Conservation (phyloP, 1,140 invertebrate species). For the Drosophila bocqueti region DNA sequence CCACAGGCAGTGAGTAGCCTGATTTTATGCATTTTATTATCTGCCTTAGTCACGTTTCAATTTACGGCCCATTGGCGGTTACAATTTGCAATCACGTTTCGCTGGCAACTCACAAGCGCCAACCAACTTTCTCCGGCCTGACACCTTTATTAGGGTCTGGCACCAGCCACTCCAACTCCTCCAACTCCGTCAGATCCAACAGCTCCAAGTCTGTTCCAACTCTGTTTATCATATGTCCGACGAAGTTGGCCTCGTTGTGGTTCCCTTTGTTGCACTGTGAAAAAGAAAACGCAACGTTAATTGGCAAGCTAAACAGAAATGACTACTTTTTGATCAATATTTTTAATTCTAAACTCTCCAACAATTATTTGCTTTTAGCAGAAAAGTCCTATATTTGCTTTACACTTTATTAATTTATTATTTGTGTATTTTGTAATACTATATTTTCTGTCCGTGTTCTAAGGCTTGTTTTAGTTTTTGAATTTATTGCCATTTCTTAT, state of each 20-base stretch:
- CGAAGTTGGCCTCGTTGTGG: slow-evolving; percentile 56
- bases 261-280: slow-evolving; percentile 25
- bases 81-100: slow-evolving; percentile 85
- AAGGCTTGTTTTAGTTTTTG: slow-evolving; percentile 78
- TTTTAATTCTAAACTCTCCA: too few species aligned
- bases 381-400: too few species aligned
- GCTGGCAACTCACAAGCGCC: slow-evolving; percentile 30
- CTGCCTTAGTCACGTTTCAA: slow-evolving; percentile 84
- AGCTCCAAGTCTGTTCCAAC: slow-evolving; percentile 48
- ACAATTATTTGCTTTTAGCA: background rate
- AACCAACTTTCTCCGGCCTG: slow-evolving; percentile 68
- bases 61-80: slow-evolving; percentile 85
- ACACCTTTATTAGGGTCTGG: slow-evolving; percentile 77
- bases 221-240: slow-evolving; percentile 76
- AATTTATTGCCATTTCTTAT: slow-evolving; percentile 82
- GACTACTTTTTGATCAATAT: background rate
- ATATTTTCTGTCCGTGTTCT: slow-evolving; percentile 10
- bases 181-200: slow-evolving; percentile 18
- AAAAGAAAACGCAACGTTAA: background rate
- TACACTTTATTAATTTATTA: too few species aligned
- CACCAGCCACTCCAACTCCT: slow-evolving; percentile 52
- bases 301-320: background rate
- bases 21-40: slow-evolving; percentile 84
- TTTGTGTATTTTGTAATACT: too few species aligned
- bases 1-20: slow-evolving; percentile 70